Conservation (phyloP, 2,888 invertebrate species). For the Neoascia interrupta region DNA sequence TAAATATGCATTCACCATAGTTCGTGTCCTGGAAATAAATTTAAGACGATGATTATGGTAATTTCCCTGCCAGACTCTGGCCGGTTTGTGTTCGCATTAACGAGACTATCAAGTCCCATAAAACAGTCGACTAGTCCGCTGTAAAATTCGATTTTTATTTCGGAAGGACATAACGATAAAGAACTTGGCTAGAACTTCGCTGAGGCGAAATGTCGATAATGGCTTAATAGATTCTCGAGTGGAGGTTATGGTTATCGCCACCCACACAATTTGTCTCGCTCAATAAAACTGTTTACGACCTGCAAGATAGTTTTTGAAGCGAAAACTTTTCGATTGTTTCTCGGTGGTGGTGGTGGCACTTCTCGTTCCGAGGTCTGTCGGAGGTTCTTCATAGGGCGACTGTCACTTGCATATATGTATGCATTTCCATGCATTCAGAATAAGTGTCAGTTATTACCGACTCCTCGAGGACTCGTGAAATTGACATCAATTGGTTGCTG, state of each 20-base stretch:
- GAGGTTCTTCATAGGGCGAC: constrained; percentile 13
- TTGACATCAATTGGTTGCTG: constrained; percentile 54
- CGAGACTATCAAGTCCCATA: constrained; percentile 8
- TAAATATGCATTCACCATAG: constrained; percentile 39
- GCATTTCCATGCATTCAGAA: constrained; percentile 17
- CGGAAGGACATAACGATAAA: constrained; percentile 5
- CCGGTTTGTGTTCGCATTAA: too few relatives aligned
- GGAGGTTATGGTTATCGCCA: constrained; percentile 28
- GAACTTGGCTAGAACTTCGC: neutral
- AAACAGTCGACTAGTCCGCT: constrained; percentile 30
- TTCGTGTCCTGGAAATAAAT: constrained; percentile 19
- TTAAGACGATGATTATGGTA: constrained; percentile 36
- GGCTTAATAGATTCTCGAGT: constrained; percentile 40
- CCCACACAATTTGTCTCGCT: constrained; percentile 22
- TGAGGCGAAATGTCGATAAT: constrained; percentile 27
- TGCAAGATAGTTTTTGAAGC: constrained; percentile 57
- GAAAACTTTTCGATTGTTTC: constrained; percentile 21
- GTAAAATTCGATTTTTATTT: constrained; percentile 12
- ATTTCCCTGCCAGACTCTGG: constrained; percentile 32
- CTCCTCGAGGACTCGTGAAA: constrained; percentile 44
- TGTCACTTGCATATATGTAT: constrained; percentile 46
- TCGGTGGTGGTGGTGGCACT: constrained; percentile 5
- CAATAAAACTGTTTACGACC: constrained; percentile 62
- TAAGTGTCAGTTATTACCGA: constrained; percentile 60
- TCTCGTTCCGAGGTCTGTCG: neutral